Evolutionary conservation across 1,140 invertebrate species (phyloP), one percentile per base, ranked within the genome.

Genomic region (Plutomurus gul): DNA sequence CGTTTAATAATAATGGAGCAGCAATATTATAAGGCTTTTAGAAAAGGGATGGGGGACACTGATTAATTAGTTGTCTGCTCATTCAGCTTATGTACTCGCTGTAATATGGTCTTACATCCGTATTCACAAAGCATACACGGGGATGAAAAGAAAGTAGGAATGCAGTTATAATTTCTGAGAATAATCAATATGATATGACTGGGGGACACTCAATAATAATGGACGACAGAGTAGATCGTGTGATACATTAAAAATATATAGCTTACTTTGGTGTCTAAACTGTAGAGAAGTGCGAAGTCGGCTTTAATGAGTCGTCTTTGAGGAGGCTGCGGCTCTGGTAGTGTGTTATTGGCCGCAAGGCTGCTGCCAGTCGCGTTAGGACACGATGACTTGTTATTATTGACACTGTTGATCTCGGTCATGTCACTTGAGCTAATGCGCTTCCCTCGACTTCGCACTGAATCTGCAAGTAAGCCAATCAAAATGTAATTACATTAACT

Each of bases 251-350:
- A 43, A 43, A 8, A n/a, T 56, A 16, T 20, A 37, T 40, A 72
- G 18, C 77, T 79, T 76, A 82, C 81, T 77, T 76, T 84, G 40
- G 80, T 79, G 82, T 85, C 84, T 76, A 82, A 79, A 76, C 84
- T 84, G 47, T 84, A 82, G 4, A 87, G 82, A 25, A 87, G 82
- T 73, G 80, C 85, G 75, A 88, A 85, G 80, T 88, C 87, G 25
- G 88, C 86, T 82, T 88, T 88, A 82, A 89, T 88, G 25, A 89
- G 82, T 82, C 87, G 85, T 80, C 87, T 82, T n/a, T 84, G 84
- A 25, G 87, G 86, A 78, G 82, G 84, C 20, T 86, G 85, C 43
- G 84, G 22, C 25, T 76, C 18, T 37, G 18, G 27, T 33, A 47
- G 39, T 82, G 74, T 49, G 71, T 72, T 72, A 77, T 77, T 25